Evolutionary conservation across 2,888 invertebrate genomes (phyloP), one percentile per base, ranked within the genome.

Genomic region (Netelia virgata): DNA sequence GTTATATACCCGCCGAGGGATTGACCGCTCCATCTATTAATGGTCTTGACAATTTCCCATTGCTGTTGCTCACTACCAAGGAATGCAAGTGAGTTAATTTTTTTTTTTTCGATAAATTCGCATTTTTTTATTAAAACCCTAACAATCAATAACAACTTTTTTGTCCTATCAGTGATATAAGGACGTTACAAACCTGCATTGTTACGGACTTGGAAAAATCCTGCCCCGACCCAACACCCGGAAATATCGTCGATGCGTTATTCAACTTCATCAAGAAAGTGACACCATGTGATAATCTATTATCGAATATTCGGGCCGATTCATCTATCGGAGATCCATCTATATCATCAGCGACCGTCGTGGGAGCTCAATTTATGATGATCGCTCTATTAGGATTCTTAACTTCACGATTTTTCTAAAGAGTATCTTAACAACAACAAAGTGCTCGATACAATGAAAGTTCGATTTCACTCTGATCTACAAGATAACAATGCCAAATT

Each of bases 181-280:
- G 94, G 53, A 94, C 93, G 63, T 88, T 96, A 20, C 94, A 96
- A 76, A 69, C 88, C 0, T 97, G 97, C 89, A 91, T 96, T 0
- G 96, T 96, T 47, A 92, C 88, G 0, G 95, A 95, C 9, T 90
- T 97, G 76, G 97, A 96, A 90, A 94, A 36, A 36, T 36, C 94
- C 5, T 97, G 97, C 90, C 91, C 93, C 0, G 96, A 97, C 66
- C 96, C 97, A 6, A 97, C 97, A 0, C 97, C 97, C 0, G 96
- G 96, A 43, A 97, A 97, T 93, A 96, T 97, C 89, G 95, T 96
- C 0, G 97, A 97, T 84, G 96, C 97, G 0, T 94, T 97, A 78
- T 96, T 97, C 90, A 96, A 95, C 86, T 97, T 95, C 90, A 94
- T 97, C 8, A 95, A 95, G 89, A 96, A 95, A 90, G 95, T 95